These are phyloP conservation scores for Theropithecus gelada DNA, from an alignment of 2,113 vertebrate species.

Conservation along the genomic window DNA sequence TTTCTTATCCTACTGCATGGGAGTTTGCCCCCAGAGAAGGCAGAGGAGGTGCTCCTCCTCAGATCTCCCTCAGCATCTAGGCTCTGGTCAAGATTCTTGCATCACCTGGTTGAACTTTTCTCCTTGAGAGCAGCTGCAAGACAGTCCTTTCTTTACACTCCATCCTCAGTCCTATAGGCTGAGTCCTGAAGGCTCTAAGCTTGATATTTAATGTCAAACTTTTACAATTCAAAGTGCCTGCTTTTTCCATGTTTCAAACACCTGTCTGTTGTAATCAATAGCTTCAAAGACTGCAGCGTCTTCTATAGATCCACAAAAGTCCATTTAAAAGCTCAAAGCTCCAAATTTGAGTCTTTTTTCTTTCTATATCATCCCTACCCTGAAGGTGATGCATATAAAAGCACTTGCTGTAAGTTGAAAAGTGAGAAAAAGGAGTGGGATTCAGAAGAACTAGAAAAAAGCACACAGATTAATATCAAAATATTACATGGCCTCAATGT, in stretches of 20 bases:
- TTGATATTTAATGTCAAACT: neutral
- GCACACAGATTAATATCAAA: neutral
- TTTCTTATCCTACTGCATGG: neutral
- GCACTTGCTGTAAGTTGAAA: neutral
- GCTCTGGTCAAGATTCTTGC: neutral
- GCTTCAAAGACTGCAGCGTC: neutral
- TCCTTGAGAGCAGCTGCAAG: neutral
- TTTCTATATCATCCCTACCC: neutral
- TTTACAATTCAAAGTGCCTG: neutral
- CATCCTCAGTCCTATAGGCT: neutral
- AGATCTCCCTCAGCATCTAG: neutral
- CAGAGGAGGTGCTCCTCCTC: neutral
- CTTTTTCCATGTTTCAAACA: conserved; percentile 1
- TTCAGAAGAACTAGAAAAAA: neutral
- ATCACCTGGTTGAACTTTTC: neutral
- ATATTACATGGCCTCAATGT: neutral
- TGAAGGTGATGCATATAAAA: conserved; percentile 1
- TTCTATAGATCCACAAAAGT: conserved; percentile 9
- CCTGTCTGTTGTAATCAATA: conserved; percentile 17
- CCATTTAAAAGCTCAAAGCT: conserved; percentile 7
- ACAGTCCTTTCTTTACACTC: neutral
- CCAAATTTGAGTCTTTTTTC: neutral
- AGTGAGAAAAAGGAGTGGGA: neutral
- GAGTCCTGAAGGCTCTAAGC: neutral
- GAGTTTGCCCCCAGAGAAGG: neutral